Percentiles rank a stretch among this genome's conserved stretches.
Conservation (phyloP, 2,888 invertebrate species). For the Microplitis deprimator region DNA sequence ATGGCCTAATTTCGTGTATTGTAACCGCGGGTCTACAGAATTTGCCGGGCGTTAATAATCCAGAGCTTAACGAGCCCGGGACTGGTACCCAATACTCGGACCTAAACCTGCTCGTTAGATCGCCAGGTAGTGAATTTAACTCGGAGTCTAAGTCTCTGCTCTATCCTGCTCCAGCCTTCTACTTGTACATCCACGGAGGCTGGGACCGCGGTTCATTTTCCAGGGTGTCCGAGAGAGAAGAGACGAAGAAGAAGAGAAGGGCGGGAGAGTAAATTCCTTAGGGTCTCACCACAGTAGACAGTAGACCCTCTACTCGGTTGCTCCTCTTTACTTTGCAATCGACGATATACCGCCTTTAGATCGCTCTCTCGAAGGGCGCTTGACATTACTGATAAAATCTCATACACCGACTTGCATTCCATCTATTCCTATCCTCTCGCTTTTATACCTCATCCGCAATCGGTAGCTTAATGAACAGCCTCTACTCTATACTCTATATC, state of each 20-base stretch:
- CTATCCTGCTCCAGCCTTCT: too few species aligned
- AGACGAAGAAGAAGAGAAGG: constrained; percentile 4
- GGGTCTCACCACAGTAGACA: constrained; percentile 23
- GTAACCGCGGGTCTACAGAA: constrained; percentile 21
- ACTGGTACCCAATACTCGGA: constrained; percentile 38
- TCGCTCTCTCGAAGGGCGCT: constrained; percentile 33
- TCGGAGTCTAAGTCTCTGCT: constrained; percentile 26
- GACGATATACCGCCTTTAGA: constrained; percentile 39
- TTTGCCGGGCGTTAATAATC: constrained; percentile 42
- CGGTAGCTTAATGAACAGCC: constrained; percentile 33
- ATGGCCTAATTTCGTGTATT: constrained; percentile 35
- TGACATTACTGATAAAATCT: constrained; percentile 39
- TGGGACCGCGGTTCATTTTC: constrained; percentile 29
- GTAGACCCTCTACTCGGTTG: constrained; percentile 24
- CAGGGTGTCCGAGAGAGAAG: constrained; percentile 17
- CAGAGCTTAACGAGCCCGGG: constrained; percentile 42
- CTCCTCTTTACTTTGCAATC: constrained; percentile 31
- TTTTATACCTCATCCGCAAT: constrained; percentile 28
- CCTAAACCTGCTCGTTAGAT: constrained; percentile 42
- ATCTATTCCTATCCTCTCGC: constrained; percentile 30
- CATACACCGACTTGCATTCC: constrained; percentile 33
- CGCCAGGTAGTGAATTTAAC: constrained; percentile 30
- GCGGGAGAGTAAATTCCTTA: constrained; percentile 33
- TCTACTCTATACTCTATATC: not conserved
- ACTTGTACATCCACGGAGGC: not conserved